Conservation (phyloP, 2,797 vertebrate species). For the Orientallactaga sibirica region DNA sequence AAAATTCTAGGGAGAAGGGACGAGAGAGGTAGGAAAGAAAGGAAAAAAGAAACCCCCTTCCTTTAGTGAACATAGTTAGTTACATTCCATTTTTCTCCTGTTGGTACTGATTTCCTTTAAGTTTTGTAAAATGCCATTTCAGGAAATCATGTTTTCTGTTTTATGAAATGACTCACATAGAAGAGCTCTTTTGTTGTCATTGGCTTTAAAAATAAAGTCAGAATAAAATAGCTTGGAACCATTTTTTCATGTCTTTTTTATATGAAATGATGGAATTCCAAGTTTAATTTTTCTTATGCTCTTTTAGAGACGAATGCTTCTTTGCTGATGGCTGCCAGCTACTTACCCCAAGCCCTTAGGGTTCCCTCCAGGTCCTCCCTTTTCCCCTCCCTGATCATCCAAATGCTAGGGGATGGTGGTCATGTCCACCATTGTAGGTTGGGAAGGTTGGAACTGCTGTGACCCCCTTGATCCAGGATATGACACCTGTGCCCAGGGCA, state of each 20-base stretch:
- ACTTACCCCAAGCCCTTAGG: neutral
- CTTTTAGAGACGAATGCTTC: constrained; percentile 44
- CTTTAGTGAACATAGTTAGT: neutral
- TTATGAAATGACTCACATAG: constrained; percentile 72
- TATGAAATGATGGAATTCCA: constrained; percentile 43
- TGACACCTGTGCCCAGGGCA: neutral
- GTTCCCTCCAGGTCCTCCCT: neutral
- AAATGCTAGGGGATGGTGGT: neutral
- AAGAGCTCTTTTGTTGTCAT: constrained; percentile 74
- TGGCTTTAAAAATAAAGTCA: constrained; percentile 77
- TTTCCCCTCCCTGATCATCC: neutral
- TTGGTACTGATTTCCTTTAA: constrained; percentile 51
- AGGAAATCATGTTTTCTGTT: constrained; percentile 76
- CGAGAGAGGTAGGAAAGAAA: neutral
- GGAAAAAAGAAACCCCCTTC: neutral
- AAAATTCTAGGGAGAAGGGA: neutral
- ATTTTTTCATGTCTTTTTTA: constrained; percentile 69
- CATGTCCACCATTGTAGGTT: accelerated
- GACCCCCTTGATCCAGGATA: neutral
- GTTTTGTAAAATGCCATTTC: constrained; percentile 70
- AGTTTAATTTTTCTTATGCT: constrained; percentile 64
- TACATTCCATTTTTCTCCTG: constrained; percentile 9
- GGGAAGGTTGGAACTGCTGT: neutral
- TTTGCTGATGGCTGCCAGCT: constrained; percentile 18
- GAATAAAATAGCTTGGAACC: constrained; percentile 77